Conservation (phyloP, 2,797 vertebrate genomes). For the Ptychadena robeensis region DNA sequence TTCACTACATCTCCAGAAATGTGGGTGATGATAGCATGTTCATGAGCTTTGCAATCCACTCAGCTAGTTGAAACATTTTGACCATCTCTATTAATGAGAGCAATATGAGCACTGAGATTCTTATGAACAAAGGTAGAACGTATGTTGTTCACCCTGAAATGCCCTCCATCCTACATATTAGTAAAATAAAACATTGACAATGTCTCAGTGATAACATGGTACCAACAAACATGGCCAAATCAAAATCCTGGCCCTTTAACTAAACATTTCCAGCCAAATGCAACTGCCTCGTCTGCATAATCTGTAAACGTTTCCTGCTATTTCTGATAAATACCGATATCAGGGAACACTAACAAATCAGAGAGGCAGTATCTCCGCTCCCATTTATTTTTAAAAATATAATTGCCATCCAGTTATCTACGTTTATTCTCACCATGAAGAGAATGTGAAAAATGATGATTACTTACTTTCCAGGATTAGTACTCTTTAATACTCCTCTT, state of each 20-base stretch:
- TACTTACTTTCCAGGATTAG: slow-evolving; percentile 43
- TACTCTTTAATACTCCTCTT: slow-evolving; percentile 44
- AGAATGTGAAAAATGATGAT: slow-evolving; percentile 47
- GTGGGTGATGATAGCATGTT: too few relatives aligned
- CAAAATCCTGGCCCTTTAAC: not conserved
- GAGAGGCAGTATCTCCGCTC: not conserved
- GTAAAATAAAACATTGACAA: too few relatives aligned
- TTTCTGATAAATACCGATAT: slow-evolving; percentile 23
- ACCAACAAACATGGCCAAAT: not conserved
- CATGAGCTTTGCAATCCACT: too few relatives aligned
- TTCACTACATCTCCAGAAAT: too few relatives aligned
- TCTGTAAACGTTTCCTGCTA: not conserved
- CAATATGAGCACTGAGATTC: too few relatives aligned
- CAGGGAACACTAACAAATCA: slow-evolving; percentile 25
- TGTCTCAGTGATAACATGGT: too few relatives aligned
- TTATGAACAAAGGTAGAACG: too few relatives aligned
- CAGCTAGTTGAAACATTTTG: too few relatives aligned
- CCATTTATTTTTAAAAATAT: slow-evolving; percentile 47
- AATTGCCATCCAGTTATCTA: slow-evolving; percentile 30
- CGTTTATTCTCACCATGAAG: slow-evolving; percentile 35
- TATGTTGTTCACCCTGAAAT: too few relatives aligned
- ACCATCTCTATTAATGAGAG: too few relatives aligned
- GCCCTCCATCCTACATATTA: too few relatives aligned
- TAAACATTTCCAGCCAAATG: not conserved
- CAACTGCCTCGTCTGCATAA: not conserved